Evolutionary conservation across 2,113 vertebrate species (phyloP).

Genomic region (Nycticebus coucang): DNA sequence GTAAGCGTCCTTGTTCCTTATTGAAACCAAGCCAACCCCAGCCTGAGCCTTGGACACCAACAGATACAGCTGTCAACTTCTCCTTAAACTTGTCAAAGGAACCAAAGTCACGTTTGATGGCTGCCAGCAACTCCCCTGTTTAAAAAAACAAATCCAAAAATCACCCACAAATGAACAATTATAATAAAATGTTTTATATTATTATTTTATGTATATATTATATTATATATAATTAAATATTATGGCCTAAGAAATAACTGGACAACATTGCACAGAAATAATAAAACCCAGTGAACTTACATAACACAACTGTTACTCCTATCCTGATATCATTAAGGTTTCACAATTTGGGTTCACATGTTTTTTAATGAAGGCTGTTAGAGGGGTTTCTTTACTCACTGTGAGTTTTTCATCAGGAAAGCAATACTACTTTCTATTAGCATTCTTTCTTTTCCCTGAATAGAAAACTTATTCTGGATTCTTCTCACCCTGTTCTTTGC

Average conservation of each 20-base stretch:
- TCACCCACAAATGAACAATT: not conserved
- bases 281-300: rapidly evolving
- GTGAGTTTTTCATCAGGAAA: not conserved
- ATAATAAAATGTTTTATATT: not conserved
- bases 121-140: slow-evolving; percentile 94
- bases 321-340: not conserved
- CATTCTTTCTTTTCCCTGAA: too few relatives aligned
- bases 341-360: not conserved
- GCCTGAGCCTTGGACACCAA: slow-evolving; percentile 97
- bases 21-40: slow-evolving; percentile 98
- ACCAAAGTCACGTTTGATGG: slow-evolving; percentile 96
- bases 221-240: not conserved
- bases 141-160: not conserved
- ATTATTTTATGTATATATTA: not conserved
- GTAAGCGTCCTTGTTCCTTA: slow-evolving; percentile 90
- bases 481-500: not conserved
- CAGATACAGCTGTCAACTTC: slow-evolving; percentile 91
- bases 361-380: not conserved
- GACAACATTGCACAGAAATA: not conserved
- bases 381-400: not conserved
- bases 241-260: not conserved
- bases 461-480: not conserved
- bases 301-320: rapidly evolving
- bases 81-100: slow-evolving; percentile 96
- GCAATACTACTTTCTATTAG: not conserved